Base-by-base conservation (phyloP, 2,797 vertebrate genomes). In the Schizopygopsis pylzovi region DNA sequence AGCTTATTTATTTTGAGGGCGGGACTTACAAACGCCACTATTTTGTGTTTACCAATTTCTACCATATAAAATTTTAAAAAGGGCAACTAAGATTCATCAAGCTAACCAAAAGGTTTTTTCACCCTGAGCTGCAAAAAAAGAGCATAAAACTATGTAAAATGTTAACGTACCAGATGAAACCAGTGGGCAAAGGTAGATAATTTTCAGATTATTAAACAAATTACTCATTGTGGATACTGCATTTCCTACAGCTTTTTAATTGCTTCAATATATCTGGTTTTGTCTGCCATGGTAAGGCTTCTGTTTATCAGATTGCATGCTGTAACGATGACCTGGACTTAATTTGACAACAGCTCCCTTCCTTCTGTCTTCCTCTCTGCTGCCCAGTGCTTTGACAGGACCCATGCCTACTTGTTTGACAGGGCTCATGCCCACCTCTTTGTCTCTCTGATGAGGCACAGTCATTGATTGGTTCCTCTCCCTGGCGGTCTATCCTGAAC, bases 171-270 rank as follows among this genome's bases (percentile, higher is more conserved):
- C 65, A 43, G 68, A 10, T 41, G 39, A 70, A 49, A 70, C 20
- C 39, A 54, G 56, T 63, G n/a, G 59, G n/a, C 59, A 65, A 47
- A 61, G 18, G 16, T 47, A 73, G 39, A 61, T 56, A 0, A 13
- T 73, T 82, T 82, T 33, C 25, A 47, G 41, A 73, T 16, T 39
- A 73, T 61, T 73, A 61, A 45, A 82, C 39, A 61, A 70, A 82
- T 72, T 33, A 45, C 52, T 82, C n/a, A 45, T 25, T 8, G 49
- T 45, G n/a, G 54, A 49, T n/a, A 45, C 68, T 72, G 67, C 22
- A 82, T 43, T 80, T 80, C 43, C 45, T 28, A 39, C 65, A 39
- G 65, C 16, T 75, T 49, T 75, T 49, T 49, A 49, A 52, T 52
- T 52, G 72, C 16, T 75, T 75, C 2, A 9, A 49, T 49, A 28